Base-by-base conservation (phyloP, 2,113 vertebrate genomes). In the Podarcis cretensis region DNA sequence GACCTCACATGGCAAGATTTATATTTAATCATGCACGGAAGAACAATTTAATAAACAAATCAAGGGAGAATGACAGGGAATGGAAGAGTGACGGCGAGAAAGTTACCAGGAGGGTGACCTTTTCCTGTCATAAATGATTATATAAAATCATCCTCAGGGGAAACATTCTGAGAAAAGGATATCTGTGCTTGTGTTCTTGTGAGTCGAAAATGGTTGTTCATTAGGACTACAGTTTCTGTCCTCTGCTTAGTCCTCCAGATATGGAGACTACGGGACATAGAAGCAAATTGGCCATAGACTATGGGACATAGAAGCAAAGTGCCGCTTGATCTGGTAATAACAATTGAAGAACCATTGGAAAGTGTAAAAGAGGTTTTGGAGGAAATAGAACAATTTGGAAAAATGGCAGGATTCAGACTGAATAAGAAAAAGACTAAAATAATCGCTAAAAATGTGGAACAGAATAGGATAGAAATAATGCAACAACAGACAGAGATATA, bases 81-180 rank as follows among this genome's bases (percentile, higher is more conserved):
- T 84, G n/a, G n/a, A 74, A 59, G 82, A 71, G 7, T 71, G 65
- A 74, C 71, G 43, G 71, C 20, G 13, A 57, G 35, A 57, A 74
- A 43, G 37, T 83, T 48, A 69, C 18, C 14, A n/a, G 37, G 30
- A 20, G n/a, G 37, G 23, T 63, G 54, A 75, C 54, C n/a, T 75
- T 85, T 37, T 18, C 57, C n/a, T 85, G 32, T 85, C 54, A 59
- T 76, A 85, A 85, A 75, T 30, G 32, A 85, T 76, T 85, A 35
- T 54, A 84, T 75, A 76, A 75, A 63, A 16, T 10, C 27, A 59
- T 75, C 32, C 54, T 37, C 10, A 27, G 73, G 71, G 54, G 32
- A 75, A 43, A 27, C n/a, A 32, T 8, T 32, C 71, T 75, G 54
- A 85, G 68, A 54, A 27, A 75, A 76, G 32, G 32, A 21, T 30